A percentile compares a stretch with the other conserved stretches of the same genome.
phyloP scores from a whole-genome alignment of 2,888 invertebrate species.

The Meteorus colon region DNA sequence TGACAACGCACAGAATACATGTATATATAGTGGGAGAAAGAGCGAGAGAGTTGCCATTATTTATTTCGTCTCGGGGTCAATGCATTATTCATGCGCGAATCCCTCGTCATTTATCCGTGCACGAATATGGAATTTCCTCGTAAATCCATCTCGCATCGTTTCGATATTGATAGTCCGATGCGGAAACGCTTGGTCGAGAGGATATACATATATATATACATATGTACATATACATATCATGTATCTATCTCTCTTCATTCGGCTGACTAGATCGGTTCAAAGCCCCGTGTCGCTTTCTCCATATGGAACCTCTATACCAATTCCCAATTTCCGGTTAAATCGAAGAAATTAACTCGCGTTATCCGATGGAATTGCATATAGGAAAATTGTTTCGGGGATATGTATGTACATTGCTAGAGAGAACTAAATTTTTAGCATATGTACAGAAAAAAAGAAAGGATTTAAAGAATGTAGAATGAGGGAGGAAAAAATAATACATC shows the following conservation, averaged over 20 bases:
- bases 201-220: neutral
- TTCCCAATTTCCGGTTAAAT: constrained; percentile 35
- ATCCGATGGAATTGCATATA: constrained; percentile 6
- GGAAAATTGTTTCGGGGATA: neutral
- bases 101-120: constrained; percentile 60
- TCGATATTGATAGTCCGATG: constrained; percentile 57
- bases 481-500: no score
- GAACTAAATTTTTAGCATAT: neutral
- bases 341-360: constrained; percentile 28
- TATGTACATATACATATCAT: constrained; percentile 44
- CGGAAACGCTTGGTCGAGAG: constrained; percentile 53
- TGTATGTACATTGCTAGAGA: neutral
- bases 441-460: neutral
- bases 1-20: constrained; percentile 45
- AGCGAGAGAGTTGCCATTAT: constrained; percentile 55
- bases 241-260: constrained; percentile 41
- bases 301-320: constrained; percentile 21
- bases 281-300: constrained; percentile 24
- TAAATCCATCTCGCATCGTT: constrained; percentile 58
- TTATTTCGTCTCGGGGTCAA: constrained; percentile 61
- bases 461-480: no score
- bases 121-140: constrained; percentile 58
- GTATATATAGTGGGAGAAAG: neutral
- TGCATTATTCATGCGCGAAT: constrained; percentile 66
- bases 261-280: constrained; percentile 22